Base-by-base conservation (phyloP, 2,113 vertebrate species). In the Grus americana region DNA sequence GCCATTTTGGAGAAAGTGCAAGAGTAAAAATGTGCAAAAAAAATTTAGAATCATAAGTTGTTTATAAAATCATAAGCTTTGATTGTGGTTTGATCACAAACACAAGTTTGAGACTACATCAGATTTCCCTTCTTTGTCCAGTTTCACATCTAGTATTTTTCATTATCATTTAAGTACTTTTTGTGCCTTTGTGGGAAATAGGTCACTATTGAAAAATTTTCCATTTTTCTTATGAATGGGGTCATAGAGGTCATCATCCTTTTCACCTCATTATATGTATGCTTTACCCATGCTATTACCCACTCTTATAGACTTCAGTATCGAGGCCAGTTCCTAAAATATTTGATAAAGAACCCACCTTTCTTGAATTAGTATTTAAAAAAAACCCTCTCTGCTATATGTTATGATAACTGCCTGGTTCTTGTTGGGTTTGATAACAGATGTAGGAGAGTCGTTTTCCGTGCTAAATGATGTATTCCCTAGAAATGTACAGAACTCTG, bases 21-120 rank as follows among this genome's bases (percentile, higher is more conserved):
- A 47, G 40, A 55, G 4, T n/a, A 30, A 76, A 92, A 68, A 14
- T 13, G 2, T 34, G 3, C 3, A 36, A 52, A 71, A 55, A 29
- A 13, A 5, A 2, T 15, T 22, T 14, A 40, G 22, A 71, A 15
- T n/a, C 0, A 0, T 5, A 86, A 66, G 1, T 67, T 50, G 2
- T 63, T 73, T 68, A 24, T 40, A 50, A 67, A 44, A 68, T 34
- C 15, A 18, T 46, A 46, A 55, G 4, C 22, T 79, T 82, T 81
- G 11, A 23, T 22, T 79, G 16, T 54, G 11, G 1, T 62, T 79
- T 79, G 68, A 24, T 52, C 23, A 57, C 17, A 71, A 62, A 34
- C 11, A 54, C 22, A 62, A 59, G 9, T 49, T 72, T 42, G 49
- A 73, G 34, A 23, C 24, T 89, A 19, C 0, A 2, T 68, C 8